Evolutionary conservation across 1,140 invertebrate species (phyloP).

Genomic region (Lerema accius): DNA sequence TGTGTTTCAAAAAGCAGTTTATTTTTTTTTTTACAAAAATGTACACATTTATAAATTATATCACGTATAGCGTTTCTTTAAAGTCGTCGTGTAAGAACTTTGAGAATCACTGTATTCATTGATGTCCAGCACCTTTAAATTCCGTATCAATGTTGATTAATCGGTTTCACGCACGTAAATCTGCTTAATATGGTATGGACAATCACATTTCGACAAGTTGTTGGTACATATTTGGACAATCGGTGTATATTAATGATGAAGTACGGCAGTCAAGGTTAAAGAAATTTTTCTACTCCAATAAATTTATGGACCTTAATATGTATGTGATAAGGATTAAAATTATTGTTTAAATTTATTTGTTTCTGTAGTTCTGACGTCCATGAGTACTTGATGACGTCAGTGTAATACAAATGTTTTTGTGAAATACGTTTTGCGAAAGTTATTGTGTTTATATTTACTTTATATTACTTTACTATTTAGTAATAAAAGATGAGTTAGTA

Average conservation of each 20-base stretch:
- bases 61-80: too few relatives aligned
- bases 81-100: too few relatives aligned
- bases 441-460: too few relatives aligned
- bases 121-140: slow-evolving; percentile 11
- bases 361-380: slow-evolving; percentile 15
- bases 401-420: slow-evolving; percentile 21
- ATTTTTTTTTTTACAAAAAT: too few relatives aligned
- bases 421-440: not conserved
- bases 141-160: slow-evolving; percentile 21
- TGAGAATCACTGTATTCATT: slow-evolving; percentile 2
- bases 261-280: slow-evolving; percentile 21
- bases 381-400: slow-evolving; percentile 10
- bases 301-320: slow-evolving; percentile 2
- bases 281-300: slow-evolving; percentile 1
- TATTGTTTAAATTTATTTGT: not conserved
- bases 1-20: too few relatives aligned
- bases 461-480: too few relatives aligned
- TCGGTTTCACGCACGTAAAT: slow-evolving; percentile 26
- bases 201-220: slow-evolving; percentile 24
- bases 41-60: too few relatives aligned
- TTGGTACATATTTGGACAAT: slow-evolving; percentile 25
- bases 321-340: slow-evolving; percentile 7
- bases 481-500: too few relatives aligned
- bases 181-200: slow-evolving; percentile 23
- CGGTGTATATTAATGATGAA: slow-evolving; percentile 12